Base-by-base conservation (phyloP, 2,888 invertebrate species). In the Lepidonotus clava region DNA sequence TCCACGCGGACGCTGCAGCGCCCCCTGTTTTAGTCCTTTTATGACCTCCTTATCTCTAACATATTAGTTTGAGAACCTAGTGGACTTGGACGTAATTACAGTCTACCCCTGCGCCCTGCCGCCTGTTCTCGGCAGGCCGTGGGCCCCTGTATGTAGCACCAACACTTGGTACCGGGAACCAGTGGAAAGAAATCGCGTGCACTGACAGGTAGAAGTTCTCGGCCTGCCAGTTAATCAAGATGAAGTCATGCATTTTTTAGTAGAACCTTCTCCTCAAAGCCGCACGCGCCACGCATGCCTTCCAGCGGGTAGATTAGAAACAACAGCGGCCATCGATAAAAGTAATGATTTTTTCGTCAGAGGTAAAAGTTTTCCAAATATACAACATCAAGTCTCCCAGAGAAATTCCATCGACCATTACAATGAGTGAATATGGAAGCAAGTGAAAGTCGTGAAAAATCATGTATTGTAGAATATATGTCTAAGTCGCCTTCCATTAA, bases 181-280 rank as follows among this genome's bases (percentile, higher is more conserved):
- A 61, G 61, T 32, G 24, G 61, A 28, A 61, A 61, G 61, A 61
- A 61, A 61, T 61, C n/a, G 61, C 61, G 61, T 61, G 61, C 61
- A 61, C 61, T 61, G 61, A 61, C 61, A 61, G 61, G 61, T 61
- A 61, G 28, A 61, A 61, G 61, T 61, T 61, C 61, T 61, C 28
- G n/a, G 56, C 11, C n/a, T 61, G 61, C 61, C 61, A 61, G 61
- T 61, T 61, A 76, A 76, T 76, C 76, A 76, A 76, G 76, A 21
- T 28, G n/a, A 21, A 5, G 34, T n/a, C 76, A 76, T 76, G 76
- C 1, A 76, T 76, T 6, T 76, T 76, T 76, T 21, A 76, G 34
- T 38, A 76, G 18, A 76, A 5, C 61, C 61, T 28, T 24, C 24
- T 32, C 1, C 61, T 61, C 61, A 61, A 61, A 61, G 61, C 61